Percentiles rank a stretch among this genome's conserved stretches.
Conservation (phyloP, 2,797 vertebrate genomes). For the Stomatorhinus walkeri region DNA sequence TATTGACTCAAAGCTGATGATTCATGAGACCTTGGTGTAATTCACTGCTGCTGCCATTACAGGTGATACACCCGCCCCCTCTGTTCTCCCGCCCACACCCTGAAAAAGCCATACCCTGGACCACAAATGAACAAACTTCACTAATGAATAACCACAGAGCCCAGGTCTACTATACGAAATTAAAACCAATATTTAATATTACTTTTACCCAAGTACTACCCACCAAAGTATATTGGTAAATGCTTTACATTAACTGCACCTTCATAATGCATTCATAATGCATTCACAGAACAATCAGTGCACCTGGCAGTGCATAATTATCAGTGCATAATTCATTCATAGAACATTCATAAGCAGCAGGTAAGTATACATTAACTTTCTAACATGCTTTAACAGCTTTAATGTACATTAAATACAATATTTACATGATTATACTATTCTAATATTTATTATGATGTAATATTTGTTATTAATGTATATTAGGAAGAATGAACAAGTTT, state of each 20-base stretch:
- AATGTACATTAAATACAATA: background rate
- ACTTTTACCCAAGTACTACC: background rate
- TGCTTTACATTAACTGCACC: background rate
- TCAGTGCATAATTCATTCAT: background rate
- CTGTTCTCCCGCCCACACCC: constrained; percentile 17
- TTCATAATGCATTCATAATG: background rate
- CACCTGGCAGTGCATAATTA: background rate
- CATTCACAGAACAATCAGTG: background rate
- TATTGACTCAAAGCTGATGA: constrained; percentile 15
- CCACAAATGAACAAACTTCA: constrained; percentile 18
- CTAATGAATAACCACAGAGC: constrained; percentile 30
- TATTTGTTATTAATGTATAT: background rate
- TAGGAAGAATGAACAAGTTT: background rate
- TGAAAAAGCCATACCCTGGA: constrained; percentile 22
- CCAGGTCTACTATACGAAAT: constrained; percentile 32
- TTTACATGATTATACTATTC: background rate
- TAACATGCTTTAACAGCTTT: background rate
- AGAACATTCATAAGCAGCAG: background rate
- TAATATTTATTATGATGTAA: background rate
- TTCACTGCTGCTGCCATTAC: constrained; percentile 30
- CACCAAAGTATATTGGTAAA: background rate
- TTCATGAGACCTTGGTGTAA: constrained; percentile 29
- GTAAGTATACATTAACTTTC: background rate
- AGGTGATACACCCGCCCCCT: constrained; percentile 34
- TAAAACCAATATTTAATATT: background rate